Percentiles rank a stretch among this genome's conserved stretches.
Evolutionary conservation across 2,888 invertebrate genomes (phyloP).

Genomic region (Platycheirus albimanus): DNA sequence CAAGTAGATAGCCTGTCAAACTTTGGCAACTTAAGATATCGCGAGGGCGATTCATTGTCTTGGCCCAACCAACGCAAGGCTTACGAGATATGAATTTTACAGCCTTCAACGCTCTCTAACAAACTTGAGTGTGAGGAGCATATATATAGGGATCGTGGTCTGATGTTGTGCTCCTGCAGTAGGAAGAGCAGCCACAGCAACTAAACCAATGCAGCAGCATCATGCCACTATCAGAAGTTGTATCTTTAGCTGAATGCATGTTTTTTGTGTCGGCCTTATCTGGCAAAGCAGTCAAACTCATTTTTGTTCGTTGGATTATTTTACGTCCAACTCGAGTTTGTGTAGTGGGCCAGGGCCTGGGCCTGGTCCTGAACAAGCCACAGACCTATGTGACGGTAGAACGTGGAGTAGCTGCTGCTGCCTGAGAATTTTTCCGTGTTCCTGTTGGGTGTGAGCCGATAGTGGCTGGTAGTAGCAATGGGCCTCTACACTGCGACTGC

Average conservation of each 20-base stretch:
- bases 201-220: conserved; percentile 64
- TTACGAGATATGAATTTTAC: conserved; percentile 64
- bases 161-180: conserved; percentile 52
- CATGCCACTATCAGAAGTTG: conserved; percentile 65
- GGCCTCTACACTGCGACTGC: conserved; percentile 11
- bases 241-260: conserved; percentile 73
- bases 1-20: conserved; percentile 68
- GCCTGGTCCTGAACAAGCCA: background rate
- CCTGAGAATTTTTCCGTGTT: conserved; percentile 64
- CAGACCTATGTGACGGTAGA: conserved; percentile 7
- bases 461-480: conserved; percentile 32
- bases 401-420: conserved; percentile 18
- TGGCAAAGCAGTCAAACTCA: conserved; percentile 72
- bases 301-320: conserved; percentile 72
- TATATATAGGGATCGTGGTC: conserved; percentile 20
- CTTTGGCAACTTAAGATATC: conserved; percentile 73
- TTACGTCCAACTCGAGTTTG: conserved; percentile 56
- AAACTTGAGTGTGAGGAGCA: conserved; percentile 5
- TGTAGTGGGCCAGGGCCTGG: background rate
- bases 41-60: conserved; percentile 71
- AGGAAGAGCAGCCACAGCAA: conserved; percentile 45
- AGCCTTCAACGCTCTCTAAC: conserved; percentile 32
- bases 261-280: conserved; percentile 73
- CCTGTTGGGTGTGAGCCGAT: conserved; percentile 69
- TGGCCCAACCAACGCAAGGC: conserved; percentile 43